phyloP scores from a whole-genome alignment of 1,140 invertebrate species.

The Lepidurus apus region DNA sequence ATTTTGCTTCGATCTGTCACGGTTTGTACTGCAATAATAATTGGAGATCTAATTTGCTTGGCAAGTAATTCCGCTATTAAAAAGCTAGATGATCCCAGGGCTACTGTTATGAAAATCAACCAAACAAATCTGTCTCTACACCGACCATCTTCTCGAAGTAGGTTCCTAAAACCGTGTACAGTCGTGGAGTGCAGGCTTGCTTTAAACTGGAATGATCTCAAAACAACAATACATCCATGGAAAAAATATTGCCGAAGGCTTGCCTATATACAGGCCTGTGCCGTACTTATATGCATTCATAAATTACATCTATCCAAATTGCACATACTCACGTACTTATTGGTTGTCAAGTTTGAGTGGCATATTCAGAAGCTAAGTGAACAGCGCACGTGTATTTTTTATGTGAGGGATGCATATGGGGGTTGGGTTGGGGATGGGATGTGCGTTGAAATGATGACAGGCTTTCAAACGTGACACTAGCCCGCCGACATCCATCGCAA shows the following conservation, averaged over 20 bases:
- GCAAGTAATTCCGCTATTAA: background rate
- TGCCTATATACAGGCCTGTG: background rate
- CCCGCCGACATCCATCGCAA: slow-evolving; percentile 27
- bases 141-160: slow-evolving; percentile 2
- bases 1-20: background rate
- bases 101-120: background rate
- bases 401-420: background rate
- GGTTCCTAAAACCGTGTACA: background rate
- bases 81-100: background rate
- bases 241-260: background rate
- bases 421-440: background rate
- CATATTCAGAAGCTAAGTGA: too few species aligned
- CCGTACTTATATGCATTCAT: too few species aligned
- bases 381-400: too few species aligned
- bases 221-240: background rate
- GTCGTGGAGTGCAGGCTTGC: background rate
- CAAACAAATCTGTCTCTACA: background rate
- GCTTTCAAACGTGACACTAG: background rate
- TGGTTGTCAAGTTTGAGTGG: too few species aligned
- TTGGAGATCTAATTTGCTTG: background rate
- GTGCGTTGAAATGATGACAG: background rate
- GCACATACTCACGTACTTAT: too few species aligned
- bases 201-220: background rate
- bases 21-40: background rate
- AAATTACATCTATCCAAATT: too few species aligned